Conservation (phyloP, 2,113 vertebrate species). For the Albula glossodonta region DNA sequence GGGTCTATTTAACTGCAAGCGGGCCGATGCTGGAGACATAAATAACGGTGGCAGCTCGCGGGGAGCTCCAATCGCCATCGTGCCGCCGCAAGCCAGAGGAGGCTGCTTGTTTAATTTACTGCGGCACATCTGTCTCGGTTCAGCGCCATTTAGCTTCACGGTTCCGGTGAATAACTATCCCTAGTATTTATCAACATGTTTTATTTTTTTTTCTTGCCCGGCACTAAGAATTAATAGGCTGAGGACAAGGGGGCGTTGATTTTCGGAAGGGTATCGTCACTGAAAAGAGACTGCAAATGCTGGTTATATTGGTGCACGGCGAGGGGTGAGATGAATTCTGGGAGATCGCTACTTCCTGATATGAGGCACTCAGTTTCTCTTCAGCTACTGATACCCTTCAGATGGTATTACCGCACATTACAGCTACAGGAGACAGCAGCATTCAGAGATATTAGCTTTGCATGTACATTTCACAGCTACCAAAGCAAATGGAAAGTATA, state of each 20-base stretch:
- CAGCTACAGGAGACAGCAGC: not conserved
- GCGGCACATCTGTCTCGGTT: conserved; percentile 69
- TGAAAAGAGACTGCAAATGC: not conserved
- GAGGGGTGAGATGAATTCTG: not conserved
- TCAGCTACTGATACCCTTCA: not conserved
- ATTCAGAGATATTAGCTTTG: not conserved
- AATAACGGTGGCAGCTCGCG: conserved; percentile 69
- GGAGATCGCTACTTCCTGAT: not conserved
- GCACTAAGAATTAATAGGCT: conserved; percentile 56
- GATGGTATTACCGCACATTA: not conserved
- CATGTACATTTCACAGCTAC: not conserved
- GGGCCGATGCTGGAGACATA: conserved; percentile 61
- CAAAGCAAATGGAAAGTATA: conserved; percentile 1
- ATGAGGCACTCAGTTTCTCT: not conserved
- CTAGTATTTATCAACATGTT: conserved; percentile 65
- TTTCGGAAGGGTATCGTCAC: not conserved
- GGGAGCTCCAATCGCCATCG: conserved; percentile 71
- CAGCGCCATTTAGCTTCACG: conserved; percentile 69
- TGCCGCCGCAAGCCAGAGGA: conserved; percentile 70
- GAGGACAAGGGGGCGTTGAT: conserved; percentile 11
- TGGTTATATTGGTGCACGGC: not conserved
- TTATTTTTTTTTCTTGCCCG: conserved; percentile 39
- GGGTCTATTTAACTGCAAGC: conserved; percentile 69
- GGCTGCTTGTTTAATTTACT: conserved; percentile 75
- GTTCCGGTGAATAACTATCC: conserved; percentile 56